Base-by-base conservation (phyloP, 2,797 vertebrate species). In the Buceros bicornis region DNA sequence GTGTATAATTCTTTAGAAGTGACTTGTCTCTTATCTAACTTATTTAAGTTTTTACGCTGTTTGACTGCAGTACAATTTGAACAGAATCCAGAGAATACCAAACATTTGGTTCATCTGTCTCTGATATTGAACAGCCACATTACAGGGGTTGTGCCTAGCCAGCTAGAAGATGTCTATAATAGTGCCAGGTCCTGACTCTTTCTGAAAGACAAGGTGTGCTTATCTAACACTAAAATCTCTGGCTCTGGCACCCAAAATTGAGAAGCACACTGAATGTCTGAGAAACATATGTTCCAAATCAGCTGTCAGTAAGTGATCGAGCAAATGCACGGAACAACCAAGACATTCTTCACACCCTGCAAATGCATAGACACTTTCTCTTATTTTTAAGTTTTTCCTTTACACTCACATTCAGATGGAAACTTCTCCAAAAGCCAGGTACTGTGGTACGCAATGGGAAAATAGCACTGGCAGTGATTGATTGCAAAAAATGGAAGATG, bases 401-500 rank as follows among this genome's bases (percentile, higher is more conserved):
- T 81, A 64, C 43, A 19, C 66, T 78, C 21, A 47, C 33, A 60
- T 83, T 87, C 61, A 84, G 26, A 92, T 89, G 61, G 78, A 96
- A 97, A 89, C 37, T 42, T 83, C 79, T 90, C 67, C 82, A 89
- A 92, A 90, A 79, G 84, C 93, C 79, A 73, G 87, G 37, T 87
- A 95, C 79, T 21, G 53, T 51, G 82, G 78, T 65, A 73, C 61
- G 94, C 78, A 80, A 60, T 47, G 73, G 88, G 86, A 94, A 97
- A 97, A 93, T 24, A 96, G 64, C 54, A 50, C 60, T 7, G 26
- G 85, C 87, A 80, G 33, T 97, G 97, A 97, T 85, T 91, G 90
- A 97, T 96, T 90, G 74, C 62, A 66, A 96, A 95, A 97, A 95
- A 81, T 87, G 86, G 92, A 94, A 97, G 95, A 97, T 83, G 60